These are phyloP conservation scores for Sebastes aleutianus DNA, from an alignment of 2,797 vertebrate species.

Conservation along the genomic window DNA sequence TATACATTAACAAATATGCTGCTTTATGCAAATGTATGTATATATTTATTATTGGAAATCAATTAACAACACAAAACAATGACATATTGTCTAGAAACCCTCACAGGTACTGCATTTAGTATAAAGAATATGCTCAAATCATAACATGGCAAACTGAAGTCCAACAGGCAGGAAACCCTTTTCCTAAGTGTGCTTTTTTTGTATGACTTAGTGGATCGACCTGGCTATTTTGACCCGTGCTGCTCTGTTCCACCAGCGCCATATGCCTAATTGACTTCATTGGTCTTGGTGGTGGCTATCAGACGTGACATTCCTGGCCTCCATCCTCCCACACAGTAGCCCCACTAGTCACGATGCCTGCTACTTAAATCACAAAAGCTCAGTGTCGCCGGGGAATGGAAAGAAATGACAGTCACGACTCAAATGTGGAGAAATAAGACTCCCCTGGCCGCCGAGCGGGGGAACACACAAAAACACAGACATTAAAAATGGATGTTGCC, in stretches of 20 bases:
- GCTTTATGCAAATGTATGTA: too few relatives aligned
- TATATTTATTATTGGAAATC: too few relatives aligned
- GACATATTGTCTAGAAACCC: too few relatives aligned
- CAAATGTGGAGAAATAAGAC: conserved; percentile 53
- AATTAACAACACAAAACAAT: too few relatives aligned
- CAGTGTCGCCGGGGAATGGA: conserved; percentile 55
- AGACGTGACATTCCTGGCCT: conserved; percentile 60
- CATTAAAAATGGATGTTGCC: conserved; percentile 58
- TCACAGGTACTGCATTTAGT: too few relatives aligned
- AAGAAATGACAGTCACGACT: conserved; percentile 80
- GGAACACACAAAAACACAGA: conserved; percentile 38
- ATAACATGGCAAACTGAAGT: too few relatives aligned
- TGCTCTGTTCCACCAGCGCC: not conserved
- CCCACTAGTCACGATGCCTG: conserved; percentile 74
- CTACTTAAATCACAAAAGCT: conserved; percentile 80
- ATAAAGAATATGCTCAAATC: too few relatives aligned
- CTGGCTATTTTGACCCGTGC: conserved; percentile 9
- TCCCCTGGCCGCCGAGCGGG: conserved; percentile 17
- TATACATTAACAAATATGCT: too few relatives aligned
- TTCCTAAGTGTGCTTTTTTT: not conserved
- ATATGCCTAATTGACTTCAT: conserved; percentile 57
- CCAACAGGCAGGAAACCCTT: too few relatives aligned
- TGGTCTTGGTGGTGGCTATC: conserved; percentile 55
- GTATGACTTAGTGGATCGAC: not conserved
- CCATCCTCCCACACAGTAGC: conserved; percentile 65